Evolutionary conservation across 2,797 vertebrate genomes (phyloP).

Genomic region (Antennarius maculatus): DNA sequence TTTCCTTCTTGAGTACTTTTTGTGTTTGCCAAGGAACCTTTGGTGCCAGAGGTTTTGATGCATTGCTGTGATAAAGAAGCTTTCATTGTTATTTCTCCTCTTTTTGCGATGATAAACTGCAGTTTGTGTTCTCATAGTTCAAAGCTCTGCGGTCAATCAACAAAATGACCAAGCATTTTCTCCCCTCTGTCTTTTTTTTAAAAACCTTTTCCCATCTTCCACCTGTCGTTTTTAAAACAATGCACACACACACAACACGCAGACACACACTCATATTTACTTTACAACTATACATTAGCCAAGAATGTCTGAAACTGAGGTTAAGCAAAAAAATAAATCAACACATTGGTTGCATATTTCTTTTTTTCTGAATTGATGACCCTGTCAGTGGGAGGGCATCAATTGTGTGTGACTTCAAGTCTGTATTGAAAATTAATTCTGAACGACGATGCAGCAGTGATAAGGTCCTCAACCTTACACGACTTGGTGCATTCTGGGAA

Average conservation of each 20-base stretch:
- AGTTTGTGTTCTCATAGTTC: constrained; percentile 15
- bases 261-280: too few species aligned
- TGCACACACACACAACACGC: neutral
- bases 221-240: neutral
- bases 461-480: too few species aligned
- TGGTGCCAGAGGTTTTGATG: constrained; percentile 20
- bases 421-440: too few species aligned
- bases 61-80: constrained; percentile 12
- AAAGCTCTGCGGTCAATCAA: constrained; percentile 39
- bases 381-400: too few species aligned
- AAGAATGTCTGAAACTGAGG: too few species aligned
- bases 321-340: too few species aligned
- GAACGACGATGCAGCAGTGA: too few species aligned
- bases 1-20: constrained; percentile 5
- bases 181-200: constrained; percentile 20
- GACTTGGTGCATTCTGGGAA: too few species aligned
- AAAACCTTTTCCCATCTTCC: constrained; percentile 14
- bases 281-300: too few species aligned
- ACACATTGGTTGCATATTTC: too few species aligned
- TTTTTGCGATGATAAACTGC: constrained; percentile 43
- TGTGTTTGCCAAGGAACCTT: neutral
- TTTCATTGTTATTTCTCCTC: constrained; percentile 38
- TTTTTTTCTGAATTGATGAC: too few species aligned
- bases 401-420: too few species aligned
- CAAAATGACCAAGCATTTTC: neutral